phyloP scores from a whole-genome alignment of 2,113 vertebrate genomes.

The Anolis carolinensis region DNA sequence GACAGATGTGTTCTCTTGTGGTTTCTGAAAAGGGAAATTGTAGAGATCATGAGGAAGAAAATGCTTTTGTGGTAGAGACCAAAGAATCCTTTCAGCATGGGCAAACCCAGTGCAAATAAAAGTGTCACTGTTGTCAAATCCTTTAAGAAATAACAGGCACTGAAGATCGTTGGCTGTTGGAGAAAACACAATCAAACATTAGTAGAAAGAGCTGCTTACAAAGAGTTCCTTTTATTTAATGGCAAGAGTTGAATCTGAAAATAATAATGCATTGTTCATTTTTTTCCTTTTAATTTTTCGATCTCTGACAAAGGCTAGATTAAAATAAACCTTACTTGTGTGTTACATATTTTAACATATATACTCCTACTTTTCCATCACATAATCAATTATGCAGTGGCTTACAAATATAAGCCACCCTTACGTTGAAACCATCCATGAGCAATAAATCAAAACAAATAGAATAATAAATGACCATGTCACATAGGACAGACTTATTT shows the following conservation, averaged over 20 bases:
- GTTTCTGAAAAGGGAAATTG: slow-evolving; percentile 30
- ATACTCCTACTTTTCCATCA: background rate
- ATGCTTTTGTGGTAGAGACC: slow-evolving; percentile 36
- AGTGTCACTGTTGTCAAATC: slow-evolving; percentile 3
- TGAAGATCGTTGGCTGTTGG: background rate
- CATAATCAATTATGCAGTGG: too few species aligned
- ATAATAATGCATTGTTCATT: background rate
- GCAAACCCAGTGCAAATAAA: background rate
- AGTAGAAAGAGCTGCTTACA: background rate
- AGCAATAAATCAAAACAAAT: too few species aligned
- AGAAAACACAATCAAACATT: background rate
- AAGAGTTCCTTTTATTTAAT: background rate
- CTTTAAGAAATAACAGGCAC: background rate
- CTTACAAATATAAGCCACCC: too few species aligned
- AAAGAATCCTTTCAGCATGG: slow-evolving; percentile 39
- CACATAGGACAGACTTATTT: too few species aligned
- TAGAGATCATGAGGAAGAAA: background rate
- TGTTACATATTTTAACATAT: background rate
- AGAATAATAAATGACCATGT: too few species aligned
- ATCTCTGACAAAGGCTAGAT: background rate
- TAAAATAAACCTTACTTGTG: background rate
- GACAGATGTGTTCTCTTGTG: slow-evolving; percentile 5
- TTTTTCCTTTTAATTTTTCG: background rate
- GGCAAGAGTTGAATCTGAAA: background rate
- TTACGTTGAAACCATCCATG: too few species aligned